Evolutionary conservation across 2,113 vertebrate genomes (phyloP).

Genomic region (Ivindomyrus marchei): DNA sequence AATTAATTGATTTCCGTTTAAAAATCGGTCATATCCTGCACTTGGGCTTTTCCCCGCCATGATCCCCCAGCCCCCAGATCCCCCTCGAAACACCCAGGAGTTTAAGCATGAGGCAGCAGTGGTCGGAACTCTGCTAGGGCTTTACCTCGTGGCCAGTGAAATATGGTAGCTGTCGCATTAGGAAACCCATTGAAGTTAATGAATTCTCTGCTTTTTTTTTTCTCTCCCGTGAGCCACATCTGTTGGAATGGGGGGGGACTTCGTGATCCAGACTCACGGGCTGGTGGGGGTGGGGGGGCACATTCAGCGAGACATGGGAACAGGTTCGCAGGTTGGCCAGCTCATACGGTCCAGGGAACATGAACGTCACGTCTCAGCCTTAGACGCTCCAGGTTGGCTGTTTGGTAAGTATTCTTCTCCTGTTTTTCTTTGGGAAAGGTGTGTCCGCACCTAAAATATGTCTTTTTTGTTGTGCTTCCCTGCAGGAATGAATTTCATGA

Average conservation of each 20-base stretch:
- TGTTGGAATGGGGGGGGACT: constrained; percentile 60
- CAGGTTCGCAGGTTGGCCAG: not conserved
- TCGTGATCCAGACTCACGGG: constrained; percentile 50
- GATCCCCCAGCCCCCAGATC: constrained; percentile 27
- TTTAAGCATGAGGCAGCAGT: constrained; percentile 69
- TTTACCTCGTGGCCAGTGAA: constrained; percentile 67
- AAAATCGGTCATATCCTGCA: constrained; percentile 65
- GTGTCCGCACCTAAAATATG: not conserved
- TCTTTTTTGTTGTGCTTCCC: not conserved
- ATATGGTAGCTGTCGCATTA: constrained; percentile 70
- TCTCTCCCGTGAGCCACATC: constrained; percentile 65
- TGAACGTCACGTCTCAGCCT: not conserved
- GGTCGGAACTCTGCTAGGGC: constrained; percentile 54
- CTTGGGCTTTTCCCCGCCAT: constrained; percentile 48
- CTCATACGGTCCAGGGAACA: not conserved
- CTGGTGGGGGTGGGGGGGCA: not conserved
- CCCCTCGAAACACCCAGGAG: constrained; percentile 41
- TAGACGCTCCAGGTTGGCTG: not conserved
- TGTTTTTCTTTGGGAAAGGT: not conserved
- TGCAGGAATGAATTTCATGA: not conserved
- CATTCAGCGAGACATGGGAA: not conserved
- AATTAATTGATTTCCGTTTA: constrained; percentile 75
- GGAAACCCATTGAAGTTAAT: constrained; percentile 70
- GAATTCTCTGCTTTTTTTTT: constrained; percentile 34
- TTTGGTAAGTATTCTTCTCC: not conserved